Base-by-base conservation (phyloP, 2,797 vertebrate genomes). In the Macropodus opercularis region DNA sequence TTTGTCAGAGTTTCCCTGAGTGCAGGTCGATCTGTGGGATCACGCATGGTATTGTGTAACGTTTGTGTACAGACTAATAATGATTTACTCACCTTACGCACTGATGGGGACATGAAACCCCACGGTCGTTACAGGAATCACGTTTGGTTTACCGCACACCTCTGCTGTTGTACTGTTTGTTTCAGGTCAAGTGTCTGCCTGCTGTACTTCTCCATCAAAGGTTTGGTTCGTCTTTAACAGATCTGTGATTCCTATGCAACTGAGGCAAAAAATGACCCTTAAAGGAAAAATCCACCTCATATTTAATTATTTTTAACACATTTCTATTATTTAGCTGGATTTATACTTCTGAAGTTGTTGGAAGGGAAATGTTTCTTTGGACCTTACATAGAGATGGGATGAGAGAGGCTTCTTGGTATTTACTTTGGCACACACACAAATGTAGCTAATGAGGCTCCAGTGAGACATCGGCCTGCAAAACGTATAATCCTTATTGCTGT, bases 221-320 rank as follows among this genome's bases (percentile, higher is more conserved):
- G 32, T 82, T 79, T 84, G 72, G 69, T 77, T 90, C 70, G 72
- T 79, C 75, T 80, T 77, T 38, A 60, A 78, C 63, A 71, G 74
- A 85, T 82, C 70, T 85, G 79, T 82, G 83, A 89, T 91, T 92
- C 87, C 91, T 93, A 93, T 93, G 92, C 91, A 93, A 94, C 85
- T 64, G 41, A 80, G 54, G 83, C 59, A 44, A 40, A 54, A 65
- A 63, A 19, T 0, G 4, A 48, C 22, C 8, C 66, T 84, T 72
- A 67, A 88, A 83, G 70, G 73, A 79, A 84, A 84, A 85, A 74
- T 84, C 73, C 84, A 68, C 19, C 27, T 29, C 12, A 31, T 36
- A 12, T 59, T 50, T 62, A 32, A 9, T 48, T 44, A 17, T 48
- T 41, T n/a, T 32, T 5, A 51, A 34, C 27, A 38, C 11, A 32